phyloP scores from a whole-genome alignment of 1,140 invertebrate species.

The Lepeophtheirus salmonis region DNA sequence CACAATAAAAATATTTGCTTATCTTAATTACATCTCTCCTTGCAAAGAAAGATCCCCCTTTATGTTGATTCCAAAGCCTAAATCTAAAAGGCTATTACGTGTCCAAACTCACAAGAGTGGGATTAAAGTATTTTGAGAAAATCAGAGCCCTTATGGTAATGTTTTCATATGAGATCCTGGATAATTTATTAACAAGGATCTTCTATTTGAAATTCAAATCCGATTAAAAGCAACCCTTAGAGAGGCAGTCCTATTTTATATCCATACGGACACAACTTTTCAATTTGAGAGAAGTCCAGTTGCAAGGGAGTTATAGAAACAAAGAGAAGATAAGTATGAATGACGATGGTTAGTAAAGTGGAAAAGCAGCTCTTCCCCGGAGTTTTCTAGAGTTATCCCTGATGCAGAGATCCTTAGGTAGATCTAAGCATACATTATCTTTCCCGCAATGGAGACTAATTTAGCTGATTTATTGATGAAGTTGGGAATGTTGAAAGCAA shows the following conservation, averaged over 20 bases:
- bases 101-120: neutral
- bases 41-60: neutral
- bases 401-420: neutral
- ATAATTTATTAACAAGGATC: neutral
- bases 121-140: neutral
- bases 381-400: neutral
- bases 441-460: neutral
- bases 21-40: neutral
- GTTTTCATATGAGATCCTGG: neutral
- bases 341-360: neutral
- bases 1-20: neutral
- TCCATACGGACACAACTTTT: neutral
- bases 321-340: neutral
- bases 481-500: neutral
- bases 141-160: neutral
- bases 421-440: neutral
- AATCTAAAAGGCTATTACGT: neutral
- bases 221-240: neutral
- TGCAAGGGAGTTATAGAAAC: neutral
- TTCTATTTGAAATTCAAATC: neutral
- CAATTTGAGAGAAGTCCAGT: neutral
- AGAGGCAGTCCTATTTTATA: neutral
- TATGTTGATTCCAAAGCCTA: neutral
- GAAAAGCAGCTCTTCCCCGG: neutral
- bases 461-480: neutral